Base-by-base conservation (phyloP, 2,113 vertebrate genomes). In the Rattus rattus region DNA sequence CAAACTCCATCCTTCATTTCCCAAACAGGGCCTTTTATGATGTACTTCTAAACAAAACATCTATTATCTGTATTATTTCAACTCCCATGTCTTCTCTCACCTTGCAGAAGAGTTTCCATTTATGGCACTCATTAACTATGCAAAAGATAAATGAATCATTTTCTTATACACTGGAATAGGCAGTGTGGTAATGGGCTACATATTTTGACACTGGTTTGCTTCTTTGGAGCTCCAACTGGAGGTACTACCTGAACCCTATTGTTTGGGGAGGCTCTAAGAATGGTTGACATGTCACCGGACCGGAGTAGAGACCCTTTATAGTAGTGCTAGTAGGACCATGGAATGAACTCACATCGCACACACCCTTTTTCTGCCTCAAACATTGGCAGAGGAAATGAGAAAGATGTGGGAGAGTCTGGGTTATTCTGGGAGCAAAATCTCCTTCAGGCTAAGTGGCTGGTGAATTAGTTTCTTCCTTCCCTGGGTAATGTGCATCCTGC, bases 41-140 rank as follows among this genome's bases (percentile, higher is more conserved):
- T 90, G 94, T 59, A 86, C 75, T 92, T 96, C 80, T 93, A 94
- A 94, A 94, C 92, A 76, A 95, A 92, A 97, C 70, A 17, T 65
- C 56, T 92, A 61, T 43, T 90, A 39, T 80, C 86, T 84, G 26
- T 49, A 30, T 49, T 77, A 86, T 90, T 96, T 96, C 76, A 86
- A n/a, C 80, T 77, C 28, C 43, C 76, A 22, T 93, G 59, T 49
- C 52, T 73, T 84, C 84, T 89, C 65, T 95, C 52, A 92, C 54
- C 88, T 83, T 92, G 28, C 39, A 88, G 52, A 84, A 69, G 88
- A 69, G 59, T 97, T 95, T 95, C 80, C 75, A 94, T 85, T 13
- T 30, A 90, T 7, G 26, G 22, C 33, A 75, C n/a, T 92, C 75
- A 89, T 81, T 70, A 96, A 83, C 80, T 96, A 92, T 36, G 49